Evolutionary conservation across 2,797 vertebrate genomes (phyloP).

Genomic region (Argentina silus): DNA sequence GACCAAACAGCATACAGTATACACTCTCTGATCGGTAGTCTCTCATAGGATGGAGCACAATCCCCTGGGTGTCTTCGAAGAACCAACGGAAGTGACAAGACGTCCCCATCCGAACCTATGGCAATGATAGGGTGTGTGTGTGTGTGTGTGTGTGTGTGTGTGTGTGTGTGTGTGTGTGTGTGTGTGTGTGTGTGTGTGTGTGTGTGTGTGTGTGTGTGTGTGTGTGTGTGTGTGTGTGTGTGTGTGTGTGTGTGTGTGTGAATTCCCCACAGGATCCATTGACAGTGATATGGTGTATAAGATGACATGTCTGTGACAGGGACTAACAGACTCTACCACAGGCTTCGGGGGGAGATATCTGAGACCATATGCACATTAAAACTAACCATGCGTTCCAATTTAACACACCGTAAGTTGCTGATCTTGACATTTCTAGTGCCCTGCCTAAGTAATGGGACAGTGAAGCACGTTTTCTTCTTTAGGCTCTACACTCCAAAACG

Average conservation of each 20-base stretch:
- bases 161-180: background rate
- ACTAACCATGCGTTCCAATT: background rate
- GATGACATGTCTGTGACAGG: slow-evolving; percentile 10
- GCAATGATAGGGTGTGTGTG: no score
- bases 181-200: background rate
- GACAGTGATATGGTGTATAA: slow-evolving; percentile 3
- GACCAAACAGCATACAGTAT: no score
- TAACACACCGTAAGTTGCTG: no score
- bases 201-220: no score
- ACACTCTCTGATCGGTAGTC: no score
- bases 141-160: no score
- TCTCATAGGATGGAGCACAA: no score
- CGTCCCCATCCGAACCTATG: no score
- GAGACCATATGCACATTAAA: background rate
- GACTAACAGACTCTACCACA: background rate
- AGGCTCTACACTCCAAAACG: background rate
- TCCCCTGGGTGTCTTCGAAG: no score
- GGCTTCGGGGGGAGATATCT: background rate
- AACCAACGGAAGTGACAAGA: no score
- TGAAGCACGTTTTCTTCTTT: background rate
- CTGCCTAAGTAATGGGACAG: no score
- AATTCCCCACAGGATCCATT: slow-evolving; percentile 1
- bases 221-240: background rate
- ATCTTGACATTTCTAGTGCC: no score
- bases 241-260: background rate